Base-by-base conservation (phyloP, 2,888 invertebrate species). In the Andrena haemorrhoa region DNA sequence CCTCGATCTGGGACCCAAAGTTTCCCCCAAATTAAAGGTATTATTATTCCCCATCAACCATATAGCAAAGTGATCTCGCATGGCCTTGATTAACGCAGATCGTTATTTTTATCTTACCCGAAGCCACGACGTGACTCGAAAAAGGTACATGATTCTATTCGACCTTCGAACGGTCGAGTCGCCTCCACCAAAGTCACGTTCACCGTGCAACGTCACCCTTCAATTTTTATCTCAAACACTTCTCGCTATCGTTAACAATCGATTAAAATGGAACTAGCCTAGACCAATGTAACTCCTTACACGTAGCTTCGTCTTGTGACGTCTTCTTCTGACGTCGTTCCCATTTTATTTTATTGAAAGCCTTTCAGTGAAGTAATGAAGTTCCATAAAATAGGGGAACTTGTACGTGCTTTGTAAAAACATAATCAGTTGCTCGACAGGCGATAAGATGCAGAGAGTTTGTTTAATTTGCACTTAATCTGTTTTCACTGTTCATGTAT, bases 71-170 rank as follows among this genome's bases (percentile, higher is more conserved):
- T 56, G 10, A 56, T 23, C 53, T 53, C 3, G n/a, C 53, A 1
- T 5, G 10, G 10, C 23, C 23, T 26, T 56, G 10, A 23, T 26
- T 56, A 56, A 26, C 23, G 23, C 23, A 26, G 20, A 26, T 56
- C 26, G 26, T 56, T 51, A 51, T 20, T 56, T 23, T 56, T 56
- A 56, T 23, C 26, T 23, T 56, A 10, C 10, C 23, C 10, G 10
- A 23, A 56, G 10, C 10, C 23, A 23, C 23, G 23, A 26, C 56
- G 23, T 56, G 56, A 12, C 56, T 0, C 23, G 23, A 23, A 23
- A 56, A 56, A 56, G 56, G 56, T 56, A 56, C 23, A 56, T 1
- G 56, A 56, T 23, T 56, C 23, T 8, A 23, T 56, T 56, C 56
- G 56, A 56, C 56, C 23, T 20, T 53, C 3, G 20, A 53, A 20